A percentile compares a stretch with the other conserved stretches of the same genome.
Conservation (phyloP, 2,113 vertebrate genomes). For the Colossoma macropomum region DNA sequence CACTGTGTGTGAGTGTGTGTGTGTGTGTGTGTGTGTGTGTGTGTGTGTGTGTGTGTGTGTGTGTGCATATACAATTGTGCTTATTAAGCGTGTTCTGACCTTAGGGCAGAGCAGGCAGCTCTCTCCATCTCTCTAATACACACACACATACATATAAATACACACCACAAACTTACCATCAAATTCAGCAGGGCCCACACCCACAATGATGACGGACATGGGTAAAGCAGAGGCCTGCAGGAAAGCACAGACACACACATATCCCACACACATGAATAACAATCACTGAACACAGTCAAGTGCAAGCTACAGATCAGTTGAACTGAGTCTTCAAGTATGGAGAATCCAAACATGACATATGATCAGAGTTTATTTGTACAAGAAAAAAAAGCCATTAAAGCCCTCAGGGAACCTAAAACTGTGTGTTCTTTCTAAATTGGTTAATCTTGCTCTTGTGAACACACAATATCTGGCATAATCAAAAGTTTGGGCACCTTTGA, state of each 20-base stretch:
- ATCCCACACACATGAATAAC: background rate
- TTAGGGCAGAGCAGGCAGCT: background rate
- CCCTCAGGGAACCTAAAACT: too few relatives aligned
- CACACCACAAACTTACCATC: constrained; percentile 83
- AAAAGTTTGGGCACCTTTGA: too few relatives aligned
- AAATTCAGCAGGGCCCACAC: constrained; percentile 96
- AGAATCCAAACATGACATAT: background rate
- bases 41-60: background rate
- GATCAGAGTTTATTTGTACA: too few relatives aligned
- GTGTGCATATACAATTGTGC: background rate
- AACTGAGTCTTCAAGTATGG: background rate
- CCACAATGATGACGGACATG: constrained; percentile 97
- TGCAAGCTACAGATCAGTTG: background rate
- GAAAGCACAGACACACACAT: constrained; percentile 10
- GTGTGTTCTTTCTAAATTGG: too few relatives aligned
- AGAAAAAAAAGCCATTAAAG: too few relatives aligned
- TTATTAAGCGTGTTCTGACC: constrained; percentile 6
- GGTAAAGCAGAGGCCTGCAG: constrained; percentile 89
- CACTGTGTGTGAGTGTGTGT: background rate
- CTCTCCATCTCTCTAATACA: background rate
- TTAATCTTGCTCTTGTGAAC: too few relatives aligned
- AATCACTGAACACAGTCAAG: background rate
- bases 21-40: background rate
- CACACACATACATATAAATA: background rate
- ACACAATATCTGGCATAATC: too few relatives aligned